Percentiles rank a stretch among this genome's conserved stretches.
These are phyloP conservation scores for Drosophila percnosoma DNA, from an alignment of 2,888 invertebrate genomes.

Conservation along the genomic window DNA sequence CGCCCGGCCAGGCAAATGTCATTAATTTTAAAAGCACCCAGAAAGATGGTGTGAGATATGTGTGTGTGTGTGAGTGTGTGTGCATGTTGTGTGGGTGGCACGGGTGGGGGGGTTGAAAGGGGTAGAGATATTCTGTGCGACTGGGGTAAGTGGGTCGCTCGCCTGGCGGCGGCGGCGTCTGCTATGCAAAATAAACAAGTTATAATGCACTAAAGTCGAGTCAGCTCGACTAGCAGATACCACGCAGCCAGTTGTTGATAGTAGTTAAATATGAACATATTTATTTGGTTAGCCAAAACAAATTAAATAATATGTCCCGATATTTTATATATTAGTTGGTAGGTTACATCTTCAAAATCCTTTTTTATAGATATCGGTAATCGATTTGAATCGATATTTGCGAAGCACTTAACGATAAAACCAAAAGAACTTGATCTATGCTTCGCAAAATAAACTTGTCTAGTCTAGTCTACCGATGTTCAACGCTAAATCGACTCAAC, in stretches of 20 bases:
- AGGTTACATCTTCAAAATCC: not conserved
- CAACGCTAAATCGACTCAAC: not conserved
- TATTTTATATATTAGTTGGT: no score
- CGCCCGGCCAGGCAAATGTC: conserved; percentile 55
- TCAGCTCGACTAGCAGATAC: not conserved
- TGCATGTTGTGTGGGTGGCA: not conserved
- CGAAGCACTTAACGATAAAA: not conserved
- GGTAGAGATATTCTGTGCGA: not conserved
- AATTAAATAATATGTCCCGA: no score
- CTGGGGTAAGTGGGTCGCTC: conserved; percentile 54
- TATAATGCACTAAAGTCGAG: not conserved
- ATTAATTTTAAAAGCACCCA: conserved; percentile 58
- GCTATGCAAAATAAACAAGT: conserved; percentile 28
- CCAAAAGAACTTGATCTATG: not conserved
- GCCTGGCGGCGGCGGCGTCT: conserved; percentile 21
- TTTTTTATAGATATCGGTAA: not conserved
- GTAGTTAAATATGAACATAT: not conserved
- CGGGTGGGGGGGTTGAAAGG: not conserved
- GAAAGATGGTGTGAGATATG: conserved; percentile 3
- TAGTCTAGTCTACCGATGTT: not conserved
- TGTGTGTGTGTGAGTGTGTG: not conserved
- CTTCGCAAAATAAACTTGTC: not conserved
- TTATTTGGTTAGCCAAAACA: not conserved
- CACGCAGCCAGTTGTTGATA: not conserved
- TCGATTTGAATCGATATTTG: not conserved